Conservation (phyloP, 2,797 vertebrate genomes). For the Gymnothorax javanicus region DNA sequence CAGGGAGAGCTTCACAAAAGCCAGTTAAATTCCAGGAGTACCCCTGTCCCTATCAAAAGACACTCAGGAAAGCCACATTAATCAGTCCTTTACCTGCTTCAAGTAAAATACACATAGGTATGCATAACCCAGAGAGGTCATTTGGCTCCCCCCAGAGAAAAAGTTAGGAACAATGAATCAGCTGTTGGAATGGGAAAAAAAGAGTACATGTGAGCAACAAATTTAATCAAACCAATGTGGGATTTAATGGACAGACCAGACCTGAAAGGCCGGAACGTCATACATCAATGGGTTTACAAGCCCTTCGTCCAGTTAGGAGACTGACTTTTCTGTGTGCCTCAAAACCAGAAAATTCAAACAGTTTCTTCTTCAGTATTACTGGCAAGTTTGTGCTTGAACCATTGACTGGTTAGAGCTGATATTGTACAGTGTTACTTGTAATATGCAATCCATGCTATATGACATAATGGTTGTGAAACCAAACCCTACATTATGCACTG, state of each 20-base stretch:
- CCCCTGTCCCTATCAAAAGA: background rate
- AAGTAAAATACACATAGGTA: background rate
- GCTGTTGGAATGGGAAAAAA: background rate
- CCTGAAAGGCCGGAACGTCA: background rate
- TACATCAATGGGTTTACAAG: background rate
- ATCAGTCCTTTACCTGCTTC: background rate
- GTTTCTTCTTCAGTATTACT: background rate
- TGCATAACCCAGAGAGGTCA: background rate
- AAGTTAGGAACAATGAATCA: background rate
- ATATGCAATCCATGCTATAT: background rate
- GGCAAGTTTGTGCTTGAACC: background rate
- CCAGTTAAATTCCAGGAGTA: background rate
- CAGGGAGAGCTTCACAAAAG: background rate
- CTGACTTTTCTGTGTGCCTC: background rate
- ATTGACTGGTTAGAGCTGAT: background rate
- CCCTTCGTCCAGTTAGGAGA: background rate
- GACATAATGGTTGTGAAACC: background rate
- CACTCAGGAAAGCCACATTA: background rate
- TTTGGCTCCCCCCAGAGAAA: background rate
- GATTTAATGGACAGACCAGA: background rate
- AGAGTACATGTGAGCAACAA: background rate
- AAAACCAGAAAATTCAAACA: background rate
- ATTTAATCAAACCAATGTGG: background rate
- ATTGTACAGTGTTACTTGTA: background rate
- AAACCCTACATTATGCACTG: background rate